Base-by-base conservation (phyloP, 1,140 invertebrate genomes). In the Paralvinella palmiformis region DNA sequence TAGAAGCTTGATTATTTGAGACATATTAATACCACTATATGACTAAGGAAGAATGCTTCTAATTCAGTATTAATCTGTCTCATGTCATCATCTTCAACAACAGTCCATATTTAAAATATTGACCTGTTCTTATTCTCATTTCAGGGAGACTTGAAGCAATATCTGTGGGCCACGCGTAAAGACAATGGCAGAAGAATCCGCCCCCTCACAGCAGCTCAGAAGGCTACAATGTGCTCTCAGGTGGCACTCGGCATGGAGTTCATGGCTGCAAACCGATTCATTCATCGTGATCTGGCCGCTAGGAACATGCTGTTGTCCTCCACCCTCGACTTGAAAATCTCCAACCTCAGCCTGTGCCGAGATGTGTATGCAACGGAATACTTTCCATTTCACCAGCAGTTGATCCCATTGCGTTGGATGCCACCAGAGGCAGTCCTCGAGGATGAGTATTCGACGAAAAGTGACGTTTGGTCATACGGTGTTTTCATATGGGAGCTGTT, bases 111-210 rank as follows among this genome's bases (percentile, higher is more conserved):
- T n/a, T n/a, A n/a, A n/a, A n/a, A n/a, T n/a, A n/a, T n/a, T n/a
- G n/a, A n/a, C n/a, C n/a, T n/a, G n/a, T n/a, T n/a, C n/a, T n/a
- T n/a, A n/a, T n/a, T n/a, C n/a, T n/a, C n/a, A 70, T 75, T 73
- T 69, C 68, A 91, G 89, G 93, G 92, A n/a, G 92, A 95, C 77
- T 81, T 95, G 57, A 96, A 95, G 70, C 91, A 92, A 75, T 95
- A 94, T 79, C 81, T 96, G n/a, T 79, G 91, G 50, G 90, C 92
- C 3, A 94, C 92, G 22, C 82, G 86, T 22, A 85, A 87, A 67
- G 85, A 86, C 67, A 79, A 79, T 61, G 73, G 71, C 41, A 68
- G 70, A n/a, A 63, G 72, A 52, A 65, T 78, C 0, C 77, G 77
- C 0, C 85, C 87, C 29, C 77, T 93, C 0, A 86, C 85, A 1